A percentile compares a stretch with the other conserved stretches of the same genome.
phyloP scores from a whole-genome alignment of 2,113 vertebrate species.

The Hypanus sabinus region DNA sequence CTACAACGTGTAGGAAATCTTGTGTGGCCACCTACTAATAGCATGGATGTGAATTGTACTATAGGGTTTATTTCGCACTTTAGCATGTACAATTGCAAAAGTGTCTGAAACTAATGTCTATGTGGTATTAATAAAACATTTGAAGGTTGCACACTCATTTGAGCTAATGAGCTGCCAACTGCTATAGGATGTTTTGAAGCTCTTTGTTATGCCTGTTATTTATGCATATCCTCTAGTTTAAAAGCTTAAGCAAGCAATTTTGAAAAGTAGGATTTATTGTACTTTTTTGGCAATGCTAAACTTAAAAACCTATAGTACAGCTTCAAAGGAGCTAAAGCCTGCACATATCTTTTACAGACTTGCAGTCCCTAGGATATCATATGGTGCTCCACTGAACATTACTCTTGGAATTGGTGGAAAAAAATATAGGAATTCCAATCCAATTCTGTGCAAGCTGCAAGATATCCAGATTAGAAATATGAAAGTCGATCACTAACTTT shows the following conservation, averaged over 20 bases:
- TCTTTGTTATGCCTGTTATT: neutral
- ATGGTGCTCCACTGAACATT: no score
- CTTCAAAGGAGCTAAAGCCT: no score
- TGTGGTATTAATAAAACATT: slow-evolving; percentile 3
- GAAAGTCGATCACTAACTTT: no score
- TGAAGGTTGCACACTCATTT: neutral
- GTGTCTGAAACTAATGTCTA: neutral
- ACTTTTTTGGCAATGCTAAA: neutral
- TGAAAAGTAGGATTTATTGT: neutral
- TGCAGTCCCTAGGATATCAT: no score
- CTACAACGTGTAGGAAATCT: neutral
- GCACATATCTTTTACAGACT: no score
- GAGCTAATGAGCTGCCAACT: neutral
- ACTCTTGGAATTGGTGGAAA: no score
- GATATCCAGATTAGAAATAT: no score
- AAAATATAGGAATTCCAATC: no score
- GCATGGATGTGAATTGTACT: neutral
- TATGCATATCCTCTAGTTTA: neutral
- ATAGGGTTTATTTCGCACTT: neutral
- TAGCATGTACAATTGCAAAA: neutral
- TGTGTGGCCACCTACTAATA: neutral
- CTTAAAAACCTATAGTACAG: no score
- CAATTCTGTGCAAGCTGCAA: no score
- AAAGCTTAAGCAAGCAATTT: neutral
- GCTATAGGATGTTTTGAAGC: neutral